Conservation (phyloP, 2,888 invertebrate genomes). For the Erpobdella octoculata region DNA sequence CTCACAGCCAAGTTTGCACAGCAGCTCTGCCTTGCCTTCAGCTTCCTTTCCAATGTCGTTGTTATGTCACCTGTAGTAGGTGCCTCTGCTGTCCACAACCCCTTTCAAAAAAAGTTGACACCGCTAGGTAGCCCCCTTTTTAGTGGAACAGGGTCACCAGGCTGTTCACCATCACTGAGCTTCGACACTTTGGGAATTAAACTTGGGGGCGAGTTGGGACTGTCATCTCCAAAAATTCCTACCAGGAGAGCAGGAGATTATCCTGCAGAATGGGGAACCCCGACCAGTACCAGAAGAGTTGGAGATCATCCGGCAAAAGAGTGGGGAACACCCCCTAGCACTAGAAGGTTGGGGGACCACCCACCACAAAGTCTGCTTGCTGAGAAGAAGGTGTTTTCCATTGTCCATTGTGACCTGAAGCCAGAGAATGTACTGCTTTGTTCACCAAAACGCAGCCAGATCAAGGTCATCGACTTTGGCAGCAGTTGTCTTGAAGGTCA, state of each 20-base stretch:
- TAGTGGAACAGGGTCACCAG: not conserved
- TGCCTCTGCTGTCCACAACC: not conserved
- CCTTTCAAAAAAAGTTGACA: no score
- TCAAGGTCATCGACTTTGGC: conserved; percentile 99
- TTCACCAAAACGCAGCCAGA: conserved; percentile 98
- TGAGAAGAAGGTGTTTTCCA: conserved; percentile 61
- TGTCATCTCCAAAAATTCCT: not conserved
- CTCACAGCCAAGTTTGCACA: conserved; percentile 99
- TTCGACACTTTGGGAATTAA: no score
- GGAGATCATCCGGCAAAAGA: no score
- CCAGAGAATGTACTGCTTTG: conserved; percentile 99
- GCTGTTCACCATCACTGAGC: not conserved
- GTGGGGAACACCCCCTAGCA: no score
- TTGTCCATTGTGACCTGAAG: conserved; percentile 71
- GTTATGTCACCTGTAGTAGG: conserved; percentile 62
- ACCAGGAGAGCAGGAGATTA: not conserved
- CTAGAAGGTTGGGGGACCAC: no score
- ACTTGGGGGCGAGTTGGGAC: not conserved
- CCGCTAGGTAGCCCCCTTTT: no score
- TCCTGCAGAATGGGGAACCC: no score
- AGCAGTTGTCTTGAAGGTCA: conserved; percentile 99
- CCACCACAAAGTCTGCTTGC: no score
- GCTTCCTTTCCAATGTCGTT: conserved; percentile 98
- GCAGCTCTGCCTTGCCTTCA: conserved; percentile 95
- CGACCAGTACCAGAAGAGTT: no score